A percentile compares a stretch with the other conserved stretches of the same genome.
These are phyloP conservation scores for Scrobipalpa costella DNA, from an alignment of 2,888 invertebrate species.

Conservation along the genomic window DNA sequence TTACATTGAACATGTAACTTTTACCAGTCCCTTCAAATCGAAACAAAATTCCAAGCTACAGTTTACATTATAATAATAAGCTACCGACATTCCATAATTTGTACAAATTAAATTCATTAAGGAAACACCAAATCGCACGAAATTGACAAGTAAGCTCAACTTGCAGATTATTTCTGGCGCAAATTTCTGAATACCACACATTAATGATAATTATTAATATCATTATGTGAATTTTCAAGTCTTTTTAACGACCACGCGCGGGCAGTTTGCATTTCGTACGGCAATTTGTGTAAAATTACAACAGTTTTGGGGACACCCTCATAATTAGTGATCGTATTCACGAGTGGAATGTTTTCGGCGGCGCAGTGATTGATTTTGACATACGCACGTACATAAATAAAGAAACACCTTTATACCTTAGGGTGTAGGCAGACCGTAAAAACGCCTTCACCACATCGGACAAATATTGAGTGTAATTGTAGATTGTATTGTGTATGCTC, in stretches of 20 bases:
- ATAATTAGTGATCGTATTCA: slow-evolving; percentile 25
- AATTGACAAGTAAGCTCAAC: slow-evolving; percentile 70
- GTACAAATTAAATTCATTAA: slow-evolving; percentile 68
- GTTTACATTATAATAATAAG: slow-evolving; percentile 47
- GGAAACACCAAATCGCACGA: slow-evolving; percentile 58
- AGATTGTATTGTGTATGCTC: too few species aligned
- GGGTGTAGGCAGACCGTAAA: too few species aligned
- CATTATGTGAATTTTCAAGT: slow-evolving; percentile 48
- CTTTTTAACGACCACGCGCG: slow-evolving; percentile 45
- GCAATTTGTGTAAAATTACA: slow-evolving; percentile 52
- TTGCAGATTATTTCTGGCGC: slow-evolving; percentile 45
- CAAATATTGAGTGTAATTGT: too few species aligned
- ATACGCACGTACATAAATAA: neutral
- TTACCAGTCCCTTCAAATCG: neutral
- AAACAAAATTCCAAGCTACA: neutral
- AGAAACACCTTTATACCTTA: too few species aligned
- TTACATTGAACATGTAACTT: too few species aligned
- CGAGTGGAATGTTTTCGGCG: neutral
- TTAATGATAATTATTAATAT: slow-evolving; percentile 60
- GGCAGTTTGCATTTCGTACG: slow-evolving; percentile 48
- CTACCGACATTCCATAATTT: slow-evolving; percentile 53
- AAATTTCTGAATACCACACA: slow-evolving; percentile 64
- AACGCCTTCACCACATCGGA: too few species aligned
- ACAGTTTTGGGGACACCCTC: slow-evolving; percentile 37
- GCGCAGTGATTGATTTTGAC: neutral